Evolutionary conservation across 2,888 invertebrate genomes (phyloP).

Genomic region (Gerris lacustris): DNA sequence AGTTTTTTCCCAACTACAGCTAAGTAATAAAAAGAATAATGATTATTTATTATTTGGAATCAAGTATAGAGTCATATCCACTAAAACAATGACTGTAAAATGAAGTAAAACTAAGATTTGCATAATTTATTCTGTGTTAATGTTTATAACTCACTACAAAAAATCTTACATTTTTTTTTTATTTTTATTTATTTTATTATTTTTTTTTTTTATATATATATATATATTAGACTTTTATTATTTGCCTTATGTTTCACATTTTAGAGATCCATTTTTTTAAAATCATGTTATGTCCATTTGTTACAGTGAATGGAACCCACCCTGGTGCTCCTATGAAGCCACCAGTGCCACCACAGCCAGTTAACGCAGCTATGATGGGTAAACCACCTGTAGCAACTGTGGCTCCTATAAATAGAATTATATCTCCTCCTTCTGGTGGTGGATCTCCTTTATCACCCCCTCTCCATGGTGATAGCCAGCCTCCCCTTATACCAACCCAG

Average conservation of each 20-base stretch:
- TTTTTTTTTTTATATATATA: conserved; percentile 11
- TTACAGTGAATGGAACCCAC: conserved; percentile 24
- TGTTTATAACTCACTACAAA: no score
- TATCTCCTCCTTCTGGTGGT: conserved; percentile 38
- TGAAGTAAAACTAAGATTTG: no score
- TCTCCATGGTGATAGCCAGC: conserved; percentile 18
- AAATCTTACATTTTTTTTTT: conserved; percentile 25
- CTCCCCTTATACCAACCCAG: conserved; percentile 19
- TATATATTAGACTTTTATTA: neutral
- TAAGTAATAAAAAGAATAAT: no score
- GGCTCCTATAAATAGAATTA: conserved; percentile 32
- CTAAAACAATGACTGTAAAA: no score
- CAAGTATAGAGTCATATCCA: no score
- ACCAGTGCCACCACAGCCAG: conserved; percentile 20
- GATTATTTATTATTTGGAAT: no score
- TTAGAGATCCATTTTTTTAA: no score
- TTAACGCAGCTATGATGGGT: conserved; percentile 34
- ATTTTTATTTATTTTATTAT: no score
- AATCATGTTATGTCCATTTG: neutral
- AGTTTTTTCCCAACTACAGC: no score
- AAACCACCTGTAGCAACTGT: conserved; percentile 24
- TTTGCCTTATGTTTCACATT: neutral
- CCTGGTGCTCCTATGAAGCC: conserved; percentile 35
- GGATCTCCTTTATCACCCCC: conserved; percentile 21
- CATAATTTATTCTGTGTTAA: no score